Evolutionary conservation across 2,113 vertebrate genomes (phyloP).

Genomic region (Aphelocoma coerulescens): DNA sequence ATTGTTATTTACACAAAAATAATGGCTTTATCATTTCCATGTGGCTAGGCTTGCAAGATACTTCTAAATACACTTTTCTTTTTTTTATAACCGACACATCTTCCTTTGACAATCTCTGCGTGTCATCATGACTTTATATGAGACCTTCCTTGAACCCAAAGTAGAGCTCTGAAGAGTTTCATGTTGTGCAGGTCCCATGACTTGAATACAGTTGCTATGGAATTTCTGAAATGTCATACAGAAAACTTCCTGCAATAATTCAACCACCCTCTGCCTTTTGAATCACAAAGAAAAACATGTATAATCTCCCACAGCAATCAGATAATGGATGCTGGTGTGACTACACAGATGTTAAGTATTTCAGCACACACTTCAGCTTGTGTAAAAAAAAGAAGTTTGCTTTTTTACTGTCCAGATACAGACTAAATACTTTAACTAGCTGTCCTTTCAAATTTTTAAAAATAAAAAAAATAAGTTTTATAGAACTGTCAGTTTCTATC

Average conservation of each 20-base stretch:
- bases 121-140: background rate
- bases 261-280: background rate
- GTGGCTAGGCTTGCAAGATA: background rate
- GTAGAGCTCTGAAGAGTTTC: background rate
- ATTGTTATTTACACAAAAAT: background rate
- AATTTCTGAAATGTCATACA: background rate
- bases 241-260: background rate
- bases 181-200: background rate
- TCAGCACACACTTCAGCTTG: background rate
- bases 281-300: background rate
- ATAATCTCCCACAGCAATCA: background rate
- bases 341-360: background rate
- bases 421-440: background rate
- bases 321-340: background rate
- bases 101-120: background rate
- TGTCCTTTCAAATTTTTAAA: background rate
- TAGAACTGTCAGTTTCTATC: background rate
- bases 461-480: background rate
- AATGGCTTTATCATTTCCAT: background rate
- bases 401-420: background rate
- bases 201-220: conserved; percentile 16
- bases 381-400: background rate
- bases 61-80: background rate
- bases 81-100: background rate
- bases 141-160: conserved; percentile 15